Percentiles rank a stretch among this genome's conserved stretches.
phyloP scores from a whole-genome alignment of 1,140 invertebrate species.

The Zaprionus africanus region DNA sequence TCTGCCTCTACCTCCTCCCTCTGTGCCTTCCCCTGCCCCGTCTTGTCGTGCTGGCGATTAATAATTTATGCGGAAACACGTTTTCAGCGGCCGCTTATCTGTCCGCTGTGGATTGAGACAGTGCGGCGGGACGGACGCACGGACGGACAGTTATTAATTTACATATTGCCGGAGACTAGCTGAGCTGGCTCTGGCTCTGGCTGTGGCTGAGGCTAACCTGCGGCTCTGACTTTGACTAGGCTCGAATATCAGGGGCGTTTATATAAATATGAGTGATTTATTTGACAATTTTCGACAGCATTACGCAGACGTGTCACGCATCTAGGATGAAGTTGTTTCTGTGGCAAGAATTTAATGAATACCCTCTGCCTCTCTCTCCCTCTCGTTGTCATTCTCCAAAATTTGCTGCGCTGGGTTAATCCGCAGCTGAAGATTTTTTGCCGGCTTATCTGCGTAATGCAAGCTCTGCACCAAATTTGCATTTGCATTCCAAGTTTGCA shows the following conservation, averaged over 20 bases:
- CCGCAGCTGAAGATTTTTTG: not conserved
- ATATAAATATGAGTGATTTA: slow-evolving; percentile 84
- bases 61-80: slow-evolving; percentile 81
- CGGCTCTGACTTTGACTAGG: slow-evolving; percentile 33
- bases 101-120: slow-evolving; percentile 22
- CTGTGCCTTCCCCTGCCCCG: not conserved
- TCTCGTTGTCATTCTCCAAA: slow-evolving; percentile 2
- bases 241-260: slow-evolving; percentile 76
- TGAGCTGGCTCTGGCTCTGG: not conserved
- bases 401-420: slow-evolving; percentile 10
- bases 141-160: slow-evolving; percentile 50
- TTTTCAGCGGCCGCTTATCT: slow-evolving; percentile 68
- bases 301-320: slow-evolving; percentile 75
- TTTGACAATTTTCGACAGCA: slow-evolving; percentile 83
- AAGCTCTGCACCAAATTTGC: slow-evolving; percentile 14
- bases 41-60: slow-evolving; percentile 46
- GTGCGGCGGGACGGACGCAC: not conserved
- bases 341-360: slow-evolving; percentile 11
- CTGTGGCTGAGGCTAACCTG: slow-evolving; percentile 24
- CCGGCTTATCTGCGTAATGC: slow-evolving; percentile 29
- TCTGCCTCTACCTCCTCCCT: not conserved
- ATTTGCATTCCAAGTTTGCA: slow-evolving; percentile 65
- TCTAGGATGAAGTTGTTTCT: slow-evolving; percentile 51
- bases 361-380: not conserved
- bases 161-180: slow-evolving; percentile 60